A percentile compares a stretch with the other conserved stretches of the same genome.
phyloP scores from a whole-genome alignment of 1,140 invertebrate genomes.

The Prorops nasuta region DNA sequence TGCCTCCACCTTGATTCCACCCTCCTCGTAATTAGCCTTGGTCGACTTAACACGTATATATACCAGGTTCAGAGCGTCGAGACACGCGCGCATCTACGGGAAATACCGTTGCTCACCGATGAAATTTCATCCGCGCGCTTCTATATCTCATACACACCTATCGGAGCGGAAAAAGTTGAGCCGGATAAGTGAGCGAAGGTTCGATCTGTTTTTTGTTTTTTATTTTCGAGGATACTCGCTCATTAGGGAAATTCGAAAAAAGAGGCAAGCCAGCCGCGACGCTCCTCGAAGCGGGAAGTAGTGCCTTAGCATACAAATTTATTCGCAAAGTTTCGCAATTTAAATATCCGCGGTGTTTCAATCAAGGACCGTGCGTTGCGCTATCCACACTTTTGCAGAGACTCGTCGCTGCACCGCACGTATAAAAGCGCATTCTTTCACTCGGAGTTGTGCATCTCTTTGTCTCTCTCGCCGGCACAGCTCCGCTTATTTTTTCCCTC shows the following conservation, averaged over 20 bases:
- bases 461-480: not conserved
- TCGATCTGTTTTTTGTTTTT: not conserved
- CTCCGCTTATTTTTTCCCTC: not conserved
- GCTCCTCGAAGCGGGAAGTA: slow-evolving; percentile 6
- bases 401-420: not conserved
- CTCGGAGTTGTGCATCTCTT: slow-evolving; percentile 15
- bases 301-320: slow-evolving; percentile 35
- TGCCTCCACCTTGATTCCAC: no score
- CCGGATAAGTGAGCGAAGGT: not conserved
- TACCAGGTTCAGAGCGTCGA: no score
- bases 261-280: slow-evolving; percentile 1
- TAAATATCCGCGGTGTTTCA: slow-evolving; percentile 42
- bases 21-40: no score
- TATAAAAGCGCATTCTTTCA: slow-evolving; percentile 15
- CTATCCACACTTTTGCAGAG: slow-evolving; percentile 6
- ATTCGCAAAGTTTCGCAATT: slow-evolving; percentile 42
- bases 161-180: not conserved
- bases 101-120: not conserved
- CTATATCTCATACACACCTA: not conserved
- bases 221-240: slow-evolving; percentile 12
- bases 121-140: not conserved
- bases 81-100: not conserved
- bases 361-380: slow-evolving; percentile 26
- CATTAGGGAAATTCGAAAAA: slow-evolving; percentile 34
- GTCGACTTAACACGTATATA: no score